Base-by-base conservation (phyloP, 2,113 vertebrate species). In the Macquaria ambigua region DNA sequence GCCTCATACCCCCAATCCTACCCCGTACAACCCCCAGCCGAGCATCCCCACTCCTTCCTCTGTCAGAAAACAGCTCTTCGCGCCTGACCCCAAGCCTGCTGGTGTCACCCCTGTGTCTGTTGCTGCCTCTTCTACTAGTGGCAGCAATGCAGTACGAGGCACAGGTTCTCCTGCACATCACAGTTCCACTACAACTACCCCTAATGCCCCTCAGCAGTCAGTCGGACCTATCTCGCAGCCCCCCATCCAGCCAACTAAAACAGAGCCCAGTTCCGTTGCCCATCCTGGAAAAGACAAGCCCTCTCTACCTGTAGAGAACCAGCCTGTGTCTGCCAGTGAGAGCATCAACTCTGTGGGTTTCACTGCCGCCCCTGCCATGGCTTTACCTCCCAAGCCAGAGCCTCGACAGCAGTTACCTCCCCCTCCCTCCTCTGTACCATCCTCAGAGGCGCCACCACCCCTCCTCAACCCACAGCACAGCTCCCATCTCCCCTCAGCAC, bases 51-150 rank as follows among this genome's bases (percentile, higher is more conserved):
- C 97, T 74, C 97, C 97, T 73, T 98, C 98, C 23, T 97, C 98
- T 0, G 97, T 97, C 92, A 95, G 97, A 83, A 99, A 99, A 93
- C 98, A 99, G 95, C 94, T 99, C 79, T 99, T 99, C 55, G 93
- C 97, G 53, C 95, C 97, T 0, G 96, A 98, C 78, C 95, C 96
- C 88, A 99, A 98, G 90, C 82, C 90, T 6, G 50, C 83, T 1
- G 88, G 87, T 6, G 78, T 95, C 95, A 0, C 96, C 91, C 62
- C 94, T 89, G 90, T 94, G 59, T 91, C 96, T 37, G 86, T 95
- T 2, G 81, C 96, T 15, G 94, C 94, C 3, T 94, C 96, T 59
- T 94, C 95, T 25, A 93, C 96, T 50, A 97, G 95, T 82, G 94
- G 89, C 76, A 70, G 76, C 59, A 92, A 83, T 50, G 84, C 92